Evolutionary conservation across 2,113 vertebrate genomes (phyloP).

Genomic region (Nettapus auritus): DNA sequence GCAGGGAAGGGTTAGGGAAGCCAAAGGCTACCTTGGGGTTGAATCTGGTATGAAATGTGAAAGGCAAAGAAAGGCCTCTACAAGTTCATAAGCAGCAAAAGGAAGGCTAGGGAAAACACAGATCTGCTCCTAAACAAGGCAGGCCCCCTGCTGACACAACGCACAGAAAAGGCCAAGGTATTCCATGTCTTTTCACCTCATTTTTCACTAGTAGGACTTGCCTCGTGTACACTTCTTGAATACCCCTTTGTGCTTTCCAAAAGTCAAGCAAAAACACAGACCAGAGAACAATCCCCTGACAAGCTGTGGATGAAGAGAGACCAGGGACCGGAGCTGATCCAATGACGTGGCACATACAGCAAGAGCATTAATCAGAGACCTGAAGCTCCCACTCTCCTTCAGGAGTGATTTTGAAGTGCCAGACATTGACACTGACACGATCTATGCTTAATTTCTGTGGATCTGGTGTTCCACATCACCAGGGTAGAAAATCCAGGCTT

Average conservation of each 20-base stretch:
- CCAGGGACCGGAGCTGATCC: background rate
- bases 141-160: background rate
- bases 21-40: background rate
- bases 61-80: background rate
- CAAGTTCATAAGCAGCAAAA: background rate
- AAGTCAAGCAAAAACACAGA: background rate
- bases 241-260: background rate
- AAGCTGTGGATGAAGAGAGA: background rate
- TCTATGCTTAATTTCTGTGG: background rate
- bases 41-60: background rate
- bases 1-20: background rate
- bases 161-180: background rate
- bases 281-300: background rate
- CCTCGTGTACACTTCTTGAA: background rate
- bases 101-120: background rate
- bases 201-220: background rate
- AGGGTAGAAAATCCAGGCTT: background rate
- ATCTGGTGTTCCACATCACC: accelerated
- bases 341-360: background rate
- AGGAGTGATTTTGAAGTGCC: background rate
- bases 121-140: accelerated
- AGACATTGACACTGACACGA: accelerated
- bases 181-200: background rate
- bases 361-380: background rate
- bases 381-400: background rate